Conservation (phyloP, 1,140 invertebrate species). For the Musca vetustissima region DNA sequence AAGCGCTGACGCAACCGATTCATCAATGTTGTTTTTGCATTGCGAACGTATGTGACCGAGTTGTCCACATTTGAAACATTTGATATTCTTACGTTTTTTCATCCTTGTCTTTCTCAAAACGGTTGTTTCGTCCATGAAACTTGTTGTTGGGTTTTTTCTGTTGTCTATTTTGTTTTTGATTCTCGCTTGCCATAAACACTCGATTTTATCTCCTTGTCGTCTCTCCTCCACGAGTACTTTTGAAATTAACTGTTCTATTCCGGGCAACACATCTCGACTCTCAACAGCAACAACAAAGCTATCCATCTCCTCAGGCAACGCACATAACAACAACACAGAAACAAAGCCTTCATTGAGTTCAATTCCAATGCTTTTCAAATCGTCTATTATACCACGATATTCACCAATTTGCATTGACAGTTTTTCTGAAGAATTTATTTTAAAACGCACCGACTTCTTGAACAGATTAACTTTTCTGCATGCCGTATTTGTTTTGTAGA, state of each 20-base stretch:
- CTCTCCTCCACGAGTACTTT: no score
- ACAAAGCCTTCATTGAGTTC: constrained; percentile 21
- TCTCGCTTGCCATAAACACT: background rate
- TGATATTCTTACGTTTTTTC: constrained; percentile 14
- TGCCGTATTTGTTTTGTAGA: constrained; percentile 15
- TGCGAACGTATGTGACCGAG: constrained; percentile 23
- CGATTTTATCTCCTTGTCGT: no score
- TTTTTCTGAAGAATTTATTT: constrained; percentile 13
- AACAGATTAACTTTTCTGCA: constrained; percentile 20
- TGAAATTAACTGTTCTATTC: no score
- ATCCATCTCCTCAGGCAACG: no score
- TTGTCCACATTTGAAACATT: constrained; percentile 19
- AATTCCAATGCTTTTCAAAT: constrained; percentile 7
- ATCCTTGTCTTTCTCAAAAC: no score
- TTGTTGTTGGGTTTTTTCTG: background rate
- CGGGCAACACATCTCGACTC: no score
- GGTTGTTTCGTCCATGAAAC: background rate
- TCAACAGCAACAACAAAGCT: no score
- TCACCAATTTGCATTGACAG: constrained; percentile 19
- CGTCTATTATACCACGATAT: constrained; percentile 17
- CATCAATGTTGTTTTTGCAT: background rate
- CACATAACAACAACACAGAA: background rate
- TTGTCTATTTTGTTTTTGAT: constrained; percentile 10
- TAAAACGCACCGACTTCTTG: constrained; percentile 20
- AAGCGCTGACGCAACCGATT: no score